Evolutionary conservation across 2,113 vertebrate genomes (phyloP), one percentile per base, ranked within the genome.

Genomic region (Uria aalge): DNA sequence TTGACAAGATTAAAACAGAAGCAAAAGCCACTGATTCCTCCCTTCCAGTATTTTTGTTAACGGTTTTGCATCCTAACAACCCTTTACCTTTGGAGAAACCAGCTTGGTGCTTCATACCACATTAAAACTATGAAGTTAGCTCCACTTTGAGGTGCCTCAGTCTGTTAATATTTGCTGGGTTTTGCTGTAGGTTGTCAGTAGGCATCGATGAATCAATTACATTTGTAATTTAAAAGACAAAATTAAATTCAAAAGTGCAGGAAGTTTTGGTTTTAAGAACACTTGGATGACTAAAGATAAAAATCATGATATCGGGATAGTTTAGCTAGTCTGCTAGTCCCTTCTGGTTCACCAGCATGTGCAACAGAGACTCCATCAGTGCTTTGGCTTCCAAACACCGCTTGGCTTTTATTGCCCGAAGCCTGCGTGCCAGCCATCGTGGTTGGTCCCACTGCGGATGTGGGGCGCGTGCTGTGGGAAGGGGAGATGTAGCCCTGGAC

Each of bases 371-470:
- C 23, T 7, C 9, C 12, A 10, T 14, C 21, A 4, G 52, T n/a
- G 71, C 52, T 59, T n/a, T 34, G 21, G 12, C 2, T 41, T 57
- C 60, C 4, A 11, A 21, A 47, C 30, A 24, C 23, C 20, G 2
- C 20, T 4, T 48, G 57, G 68, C 15, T 40, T 66, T 48, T 30
- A 6, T 34, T 16, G 36, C 15, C 41, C 3, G 23, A 18, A 64
- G 34, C 6, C 5, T 34, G 26, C 32, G 3, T 3, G 7, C 18
- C 1, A 3, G 21, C 55, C 36, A 1, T 15, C 0, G 9, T 45
- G 43, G n/a, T 4, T 66, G 71, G 30, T 72, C 14, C 72, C 21
- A 5, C 16, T 4, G 30, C 1, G 2, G 12, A 0, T 7, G 50
- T 6, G 21, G 34, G 43, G 12, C 4, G 1, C 3, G 1, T 1